phyloP scores from a whole-genome alignment of 2,888 invertebrate genomes.

The Ophraella communa region DNA sequence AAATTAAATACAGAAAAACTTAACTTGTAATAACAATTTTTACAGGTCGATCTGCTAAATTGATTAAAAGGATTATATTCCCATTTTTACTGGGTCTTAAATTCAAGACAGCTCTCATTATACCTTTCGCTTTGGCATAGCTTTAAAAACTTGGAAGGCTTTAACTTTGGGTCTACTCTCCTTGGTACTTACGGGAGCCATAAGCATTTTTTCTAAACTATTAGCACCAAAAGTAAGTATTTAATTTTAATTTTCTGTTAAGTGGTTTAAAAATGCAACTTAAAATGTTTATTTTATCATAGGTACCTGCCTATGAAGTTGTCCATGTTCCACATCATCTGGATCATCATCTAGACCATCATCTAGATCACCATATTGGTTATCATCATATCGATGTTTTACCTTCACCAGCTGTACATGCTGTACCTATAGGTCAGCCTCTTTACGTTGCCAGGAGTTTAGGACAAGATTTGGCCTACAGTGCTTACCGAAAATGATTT shows the following conservation, averaged over 20 bases:
- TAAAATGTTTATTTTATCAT: too few species aligned
- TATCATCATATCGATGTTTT: conserved; percentile 29
- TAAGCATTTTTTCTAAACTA: conserved; percentile 81
- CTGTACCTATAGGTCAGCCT: conserved; percentile 26
- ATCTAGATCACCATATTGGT: too few species aligned
- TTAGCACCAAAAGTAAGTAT: conserved; percentile 76
- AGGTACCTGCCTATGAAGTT: conserved; percentile 83
- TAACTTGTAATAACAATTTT: too few species aligned
- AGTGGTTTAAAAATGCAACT: background rate
- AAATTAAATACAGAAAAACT: background rate
- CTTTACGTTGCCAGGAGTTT: conserved; percentile 27
- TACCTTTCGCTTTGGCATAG: conserved; percentile 82
- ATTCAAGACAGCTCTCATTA: conserved; percentile 84
- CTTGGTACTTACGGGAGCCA: conserved; percentile 81
- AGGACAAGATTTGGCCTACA: conserved; percentile 30
- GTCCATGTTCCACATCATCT: conserved; percentile 78
- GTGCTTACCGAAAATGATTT: conserved; percentile 5
- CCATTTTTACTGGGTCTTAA: conserved; percentile 86
- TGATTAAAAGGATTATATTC: conserved; percentile 83
- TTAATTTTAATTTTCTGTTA: background rate
- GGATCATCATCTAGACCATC: conserved; percentile 66
- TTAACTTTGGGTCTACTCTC: conserved; percentile 84
- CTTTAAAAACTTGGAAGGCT: conserved; percentile 89
- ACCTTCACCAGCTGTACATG: conserved; percentile 16
- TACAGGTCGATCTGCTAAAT: conserved; percentile 69